phyloP scores from a whole-genome alignment of 2,888 invertebrate genomes.

The Eupithecia inturbata region DNA sequence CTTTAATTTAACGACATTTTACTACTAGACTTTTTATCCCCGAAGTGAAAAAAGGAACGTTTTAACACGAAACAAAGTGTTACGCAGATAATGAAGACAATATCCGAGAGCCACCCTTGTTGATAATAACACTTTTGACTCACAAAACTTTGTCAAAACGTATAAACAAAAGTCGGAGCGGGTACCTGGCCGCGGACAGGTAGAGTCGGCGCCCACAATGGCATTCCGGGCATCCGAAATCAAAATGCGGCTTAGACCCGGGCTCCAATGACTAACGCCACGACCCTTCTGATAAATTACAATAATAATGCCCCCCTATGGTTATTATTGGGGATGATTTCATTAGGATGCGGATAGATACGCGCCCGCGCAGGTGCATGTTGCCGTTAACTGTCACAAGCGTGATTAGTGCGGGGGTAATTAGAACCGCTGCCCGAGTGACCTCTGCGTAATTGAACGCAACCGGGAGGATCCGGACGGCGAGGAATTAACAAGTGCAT shows the following conservation, averaged over 20 bases:
- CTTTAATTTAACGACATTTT: constrained; percentile 50
- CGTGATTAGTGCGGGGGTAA: constrained; percentile 53
- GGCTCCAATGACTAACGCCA: constrained; percentile 63
- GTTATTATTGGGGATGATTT: constrained; percentile 78
- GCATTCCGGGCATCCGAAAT: constrained; percentile 81
- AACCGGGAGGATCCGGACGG: constrained; percentile 31
- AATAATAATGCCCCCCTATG: constrained; percentile 74
- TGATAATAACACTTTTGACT: constrained; percentile 72
- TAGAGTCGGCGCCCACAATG: constrained; percentile 75
- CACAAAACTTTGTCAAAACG: constrained; percentile 74
- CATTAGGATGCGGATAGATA: constrained; percentile 58
- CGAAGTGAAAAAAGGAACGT: constrained; percentile 28
- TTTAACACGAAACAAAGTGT: constrained; percentile 51
- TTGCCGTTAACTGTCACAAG: constrained; percentile 64
- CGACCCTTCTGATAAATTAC: constrained; percentile 72
- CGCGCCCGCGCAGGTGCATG: constrained; percentile 64
- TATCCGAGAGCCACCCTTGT: constrained; percentile 63
- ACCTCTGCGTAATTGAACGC: constrained; percentile 32
- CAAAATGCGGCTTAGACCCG: constrained; percentile 70
- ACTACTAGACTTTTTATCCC: constrained; percentile 43
- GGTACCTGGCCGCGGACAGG: constrained; percentile 61
- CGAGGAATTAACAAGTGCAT: constrained; percentile 63
- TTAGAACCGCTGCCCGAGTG: constrained; percentile 29
- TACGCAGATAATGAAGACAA: constrained; percentile 55
- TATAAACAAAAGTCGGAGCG: constrained; percentile 66